Conservation (phyloP, 2,113 vertebrate species). For the Indicator maculatus region DNA sequence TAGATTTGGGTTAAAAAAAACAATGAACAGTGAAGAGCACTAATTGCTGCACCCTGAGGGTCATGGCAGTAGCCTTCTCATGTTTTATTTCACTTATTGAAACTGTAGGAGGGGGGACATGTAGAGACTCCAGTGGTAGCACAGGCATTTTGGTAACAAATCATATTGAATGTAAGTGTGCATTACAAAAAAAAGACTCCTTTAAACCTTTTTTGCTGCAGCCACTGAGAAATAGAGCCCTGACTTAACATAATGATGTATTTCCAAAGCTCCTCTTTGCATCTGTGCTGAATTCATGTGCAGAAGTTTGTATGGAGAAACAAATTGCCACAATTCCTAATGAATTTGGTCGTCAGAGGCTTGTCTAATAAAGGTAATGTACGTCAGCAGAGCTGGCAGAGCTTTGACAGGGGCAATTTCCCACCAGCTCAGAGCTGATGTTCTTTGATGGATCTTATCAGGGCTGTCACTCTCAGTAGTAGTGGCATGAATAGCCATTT, state of each 20-base stretch:
- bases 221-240: not conserved
- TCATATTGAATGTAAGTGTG: not conserved
- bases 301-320: slow-evolving; percentile 38
- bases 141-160: not conserved
- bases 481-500: slow-evolving; percentile 3
- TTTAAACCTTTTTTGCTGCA: slow-evolving; percentile 13
- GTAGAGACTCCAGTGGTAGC: not conserved
- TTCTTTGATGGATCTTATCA: slow-evolving; percentile 63
- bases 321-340: slow-evolving; percentile 52
- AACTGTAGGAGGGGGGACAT: not conserved
- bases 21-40: not conserved
- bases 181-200: not conserved
- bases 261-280: slow-evolving; percentile 12
- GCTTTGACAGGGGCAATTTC: slow-evolving; percentile 53
- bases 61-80: not conserved
- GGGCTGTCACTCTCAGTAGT: slow-evolving; percentile 32
- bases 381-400: slow-evolving; percentile 9
- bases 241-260: not conserved
- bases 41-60: not conserved
- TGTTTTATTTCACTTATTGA: not conserved
- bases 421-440: slow-evolving; percentile 53
- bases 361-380: slow-evolving; percentile 64
- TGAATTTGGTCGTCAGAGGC: slow-evolving; percentile 25
- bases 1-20: not conserved
- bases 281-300: slow-evolving; percentile 34